Conservation (phyloP, 2,113 vertebrate genomes). For the Ictalurus punctatus region DNA sequence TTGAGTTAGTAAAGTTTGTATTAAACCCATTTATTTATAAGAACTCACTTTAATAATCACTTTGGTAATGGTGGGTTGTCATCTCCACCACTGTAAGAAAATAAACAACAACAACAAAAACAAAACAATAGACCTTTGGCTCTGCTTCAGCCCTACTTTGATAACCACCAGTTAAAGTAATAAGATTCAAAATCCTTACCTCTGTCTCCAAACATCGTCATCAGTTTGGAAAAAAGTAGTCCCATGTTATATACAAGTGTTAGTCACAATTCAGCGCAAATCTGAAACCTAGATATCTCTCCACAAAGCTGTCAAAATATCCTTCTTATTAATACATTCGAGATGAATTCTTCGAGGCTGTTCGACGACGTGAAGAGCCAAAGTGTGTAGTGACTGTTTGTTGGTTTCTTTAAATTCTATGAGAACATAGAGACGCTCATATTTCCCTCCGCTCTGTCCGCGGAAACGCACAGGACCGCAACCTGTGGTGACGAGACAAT, state of each 20-base stretch:
- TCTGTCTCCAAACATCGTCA: constrained; percentile 75
- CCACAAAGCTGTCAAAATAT: neutral
- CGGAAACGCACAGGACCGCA: neutral
- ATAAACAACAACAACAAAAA: neutral
- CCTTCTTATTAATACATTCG: neutral
- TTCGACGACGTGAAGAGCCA: neutral
- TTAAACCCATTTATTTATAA: neutral
- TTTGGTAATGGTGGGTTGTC: neutral
- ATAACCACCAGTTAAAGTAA: neutral
- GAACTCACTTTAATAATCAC: neutral
- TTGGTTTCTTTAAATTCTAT: neutral
- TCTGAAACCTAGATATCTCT: neutral
- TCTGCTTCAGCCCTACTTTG: neutral
- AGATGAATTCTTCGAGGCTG: neutral
- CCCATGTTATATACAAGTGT: constrained; percentile 64
- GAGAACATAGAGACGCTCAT: neutral
- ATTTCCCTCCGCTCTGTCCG: neutral
- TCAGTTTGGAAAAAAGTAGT: constrained; percentile 72
- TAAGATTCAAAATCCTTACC: constrained; percentile 58
- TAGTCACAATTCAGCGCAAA: neutral
- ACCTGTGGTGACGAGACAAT: neutral
- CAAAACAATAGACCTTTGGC: neutral
- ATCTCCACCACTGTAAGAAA: neutral
- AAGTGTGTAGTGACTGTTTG: neutral
- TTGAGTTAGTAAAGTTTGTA: neutral